Percentiles rank a stretch among this genome's conserved stretches.
Conservation (phyloP, 2,113 vertebrate species). For the Nanger granti region DNA sequence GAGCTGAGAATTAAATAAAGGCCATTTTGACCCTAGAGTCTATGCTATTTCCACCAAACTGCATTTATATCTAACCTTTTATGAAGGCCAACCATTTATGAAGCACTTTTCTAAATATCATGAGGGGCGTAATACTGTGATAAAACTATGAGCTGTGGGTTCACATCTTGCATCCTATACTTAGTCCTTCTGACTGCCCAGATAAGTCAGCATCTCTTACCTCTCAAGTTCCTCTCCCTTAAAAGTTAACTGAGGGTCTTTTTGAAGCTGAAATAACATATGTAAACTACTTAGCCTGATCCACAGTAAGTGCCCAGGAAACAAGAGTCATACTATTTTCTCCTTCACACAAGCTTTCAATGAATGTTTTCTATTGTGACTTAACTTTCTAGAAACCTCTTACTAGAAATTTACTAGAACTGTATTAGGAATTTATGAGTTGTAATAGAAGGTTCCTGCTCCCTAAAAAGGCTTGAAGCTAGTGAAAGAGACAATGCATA, state of each 20-base stretch:
- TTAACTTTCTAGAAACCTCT: constrained; percentile 1
- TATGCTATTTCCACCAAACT: background rate
- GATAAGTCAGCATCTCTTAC: background rate
- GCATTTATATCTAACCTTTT: background rate
- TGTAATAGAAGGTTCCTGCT: background rate
- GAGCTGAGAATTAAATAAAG: background rate
- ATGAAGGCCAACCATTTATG: background rate
- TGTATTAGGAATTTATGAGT: background rate
- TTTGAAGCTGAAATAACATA: background rate
- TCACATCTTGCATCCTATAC: background rate
- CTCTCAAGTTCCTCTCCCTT: background rate
- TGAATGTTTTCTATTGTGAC: background rate
- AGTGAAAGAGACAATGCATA: background rate
- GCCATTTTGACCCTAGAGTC: background rate
- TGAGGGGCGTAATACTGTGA: background rate
- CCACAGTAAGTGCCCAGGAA: background rate
- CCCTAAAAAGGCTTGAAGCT: background rate
- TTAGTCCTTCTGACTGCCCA: background rate
- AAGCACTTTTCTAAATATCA: background rate
- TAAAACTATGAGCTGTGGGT: background rate
- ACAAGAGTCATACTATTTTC: background rate
- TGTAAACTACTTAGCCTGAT: background rate
- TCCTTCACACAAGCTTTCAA: background rate
- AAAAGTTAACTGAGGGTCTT: background rate
- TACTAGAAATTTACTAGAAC: background rate